These are phyloP conservation scores for Pteruthius melanotis DNA, from an alignment of 2,113 vertebrate species.

Conservation along the genomic window DNA sequence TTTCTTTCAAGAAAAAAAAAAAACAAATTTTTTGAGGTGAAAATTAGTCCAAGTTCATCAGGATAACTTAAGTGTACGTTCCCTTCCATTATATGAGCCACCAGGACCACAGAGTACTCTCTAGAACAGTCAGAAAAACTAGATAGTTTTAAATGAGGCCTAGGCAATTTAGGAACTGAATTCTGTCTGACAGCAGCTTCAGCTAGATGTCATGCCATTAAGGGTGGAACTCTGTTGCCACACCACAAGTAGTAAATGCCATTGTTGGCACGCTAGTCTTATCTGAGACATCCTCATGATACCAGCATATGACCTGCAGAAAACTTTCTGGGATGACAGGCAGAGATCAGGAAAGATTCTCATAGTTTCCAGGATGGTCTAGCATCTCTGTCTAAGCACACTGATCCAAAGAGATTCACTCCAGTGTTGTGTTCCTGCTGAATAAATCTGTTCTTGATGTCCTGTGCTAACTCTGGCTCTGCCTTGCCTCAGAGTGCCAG, in stretches of 20 bases:
- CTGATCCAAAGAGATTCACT: not conserved
- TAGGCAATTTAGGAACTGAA: not conserved
- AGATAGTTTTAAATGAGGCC: not conserved
- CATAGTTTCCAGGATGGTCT: not conserved
- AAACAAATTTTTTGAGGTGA: rapidly evolving
- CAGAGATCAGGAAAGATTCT: not conserved
- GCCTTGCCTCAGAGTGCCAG: constrained; percentile 32
- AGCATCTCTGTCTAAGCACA: not conserved
- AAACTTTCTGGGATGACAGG: not conserved
- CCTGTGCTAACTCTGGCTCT: not conserved
- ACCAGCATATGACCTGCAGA: not conserved
- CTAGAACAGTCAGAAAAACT: not conserved
- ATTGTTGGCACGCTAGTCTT: not conserved
- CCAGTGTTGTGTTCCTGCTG: not conserved
- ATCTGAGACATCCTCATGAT: not conserved
- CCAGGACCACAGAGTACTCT: not conserved
- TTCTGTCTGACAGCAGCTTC: not conserved
- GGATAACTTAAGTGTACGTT: not conserved
- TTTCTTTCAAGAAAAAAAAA: not conserved
- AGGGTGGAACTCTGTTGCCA: not conserved
- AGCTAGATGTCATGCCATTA: not conserved
- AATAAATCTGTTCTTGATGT: not conserved
- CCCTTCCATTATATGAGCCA: not conserved
- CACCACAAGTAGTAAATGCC: not conserved
- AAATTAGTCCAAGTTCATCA: not conserved